Conservation (phyloP, 1,140 invertebrate species). For the Aporrectodea caliginosa region DNA sequence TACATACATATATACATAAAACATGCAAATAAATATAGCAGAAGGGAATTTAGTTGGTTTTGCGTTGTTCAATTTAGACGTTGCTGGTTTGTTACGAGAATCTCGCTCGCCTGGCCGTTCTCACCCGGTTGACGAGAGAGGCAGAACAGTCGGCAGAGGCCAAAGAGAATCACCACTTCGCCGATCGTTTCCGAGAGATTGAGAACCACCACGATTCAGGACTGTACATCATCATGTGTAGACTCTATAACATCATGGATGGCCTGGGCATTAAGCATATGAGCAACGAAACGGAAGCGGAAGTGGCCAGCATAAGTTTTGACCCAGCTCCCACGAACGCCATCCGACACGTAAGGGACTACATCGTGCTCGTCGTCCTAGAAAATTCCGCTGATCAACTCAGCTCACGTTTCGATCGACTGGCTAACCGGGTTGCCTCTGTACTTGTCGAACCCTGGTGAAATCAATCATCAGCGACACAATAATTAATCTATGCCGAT, state of each 20-base stretch:
- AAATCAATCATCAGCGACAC: no score
- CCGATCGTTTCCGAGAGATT: background rate
- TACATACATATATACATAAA: no score
- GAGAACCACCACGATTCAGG: background rate
- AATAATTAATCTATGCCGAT: no score
- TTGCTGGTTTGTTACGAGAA: no score
- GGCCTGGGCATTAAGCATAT: background rate
- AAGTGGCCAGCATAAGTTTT: background rate
- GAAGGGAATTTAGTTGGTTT: no score
- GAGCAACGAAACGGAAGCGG: background rate
- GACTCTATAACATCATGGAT: background rate
- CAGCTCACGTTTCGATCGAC: background rate
- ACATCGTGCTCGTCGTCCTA: background rate
- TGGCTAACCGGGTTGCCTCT: background rate
- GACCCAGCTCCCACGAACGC: background rate
- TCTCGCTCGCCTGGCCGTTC: background rate
- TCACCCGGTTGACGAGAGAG: background rate
- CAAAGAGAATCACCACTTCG: background rate
- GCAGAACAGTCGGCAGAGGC: background rate
- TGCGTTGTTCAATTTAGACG: no score
- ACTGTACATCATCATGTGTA: background rate
- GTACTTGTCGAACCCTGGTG: no score
- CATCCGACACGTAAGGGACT: background rate
- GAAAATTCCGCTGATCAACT: background rate
- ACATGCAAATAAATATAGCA: no score